Evolutionary conservation across 2,888 invertebrate species (phyloP), one percentile per base, ranked within the genome.

Genomic region (Therioaphis trifolii): DNA sequence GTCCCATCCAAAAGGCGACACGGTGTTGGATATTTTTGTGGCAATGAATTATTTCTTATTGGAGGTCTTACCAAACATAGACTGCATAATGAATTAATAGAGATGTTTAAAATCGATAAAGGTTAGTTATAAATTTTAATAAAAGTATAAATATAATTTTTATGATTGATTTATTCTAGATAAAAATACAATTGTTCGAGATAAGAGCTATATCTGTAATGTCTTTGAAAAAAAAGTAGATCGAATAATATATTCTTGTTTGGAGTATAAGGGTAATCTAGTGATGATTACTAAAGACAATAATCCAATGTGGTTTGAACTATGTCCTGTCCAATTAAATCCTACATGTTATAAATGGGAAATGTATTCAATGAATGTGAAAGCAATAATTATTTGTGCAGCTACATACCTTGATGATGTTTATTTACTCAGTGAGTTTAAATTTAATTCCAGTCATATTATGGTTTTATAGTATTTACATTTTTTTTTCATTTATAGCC

Each of bases 371-470:
- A 66, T 78, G 0, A 1, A 52, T 35, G 18, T 78, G 24, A 12
- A 18, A n/a, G 49, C 35, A 35, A 68, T 24, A 15, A 35, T 78
- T 24, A 52, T 68, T n/a, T 40, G 35, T 68, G 78, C 68, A 11
- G 21, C 4, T 35, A 15, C 7, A 15, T 35, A 40, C 21, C 15
- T 9, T 21, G 35, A 68, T 4, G 35, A 2, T 21, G 18, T 78
- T 12, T 78, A 78, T 52, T 0, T 68, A 3, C 52, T 68, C 46
- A 29, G 78, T 78, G 49, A 63, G 76, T 76, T 27, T 15, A 18
- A 14, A 18, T 35, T 24, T n/a, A n/a, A 69, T 43, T 40, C 24
- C n/a, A 12, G 1, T 21, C 11, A 66, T 66, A 29, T 29, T 49
- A 3, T 12, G 5, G n/a, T 55, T 40, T 9, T 58, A 29, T 35